Percentiles rank a stretch among this genome's conserved stretches.
phyloP scores from a whole-genome alignment of 2,888 invertebrate genomes.

The Agrochola circellaris region DNA sequence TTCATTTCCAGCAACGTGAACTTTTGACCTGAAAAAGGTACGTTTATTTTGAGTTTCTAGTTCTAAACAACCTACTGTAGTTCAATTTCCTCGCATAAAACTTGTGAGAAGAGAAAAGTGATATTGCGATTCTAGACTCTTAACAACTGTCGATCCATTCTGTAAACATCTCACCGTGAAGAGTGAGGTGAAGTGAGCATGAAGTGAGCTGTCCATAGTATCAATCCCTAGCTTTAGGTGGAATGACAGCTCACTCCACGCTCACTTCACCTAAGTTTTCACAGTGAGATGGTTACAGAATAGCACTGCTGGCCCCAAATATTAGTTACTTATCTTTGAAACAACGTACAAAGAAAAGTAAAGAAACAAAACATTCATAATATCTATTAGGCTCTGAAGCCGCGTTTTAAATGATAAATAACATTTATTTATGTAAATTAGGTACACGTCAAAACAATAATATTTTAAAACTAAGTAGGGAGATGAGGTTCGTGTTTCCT shows the following conservation, averaged over 20 bases:
- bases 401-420: background rate
- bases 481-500: background rate
- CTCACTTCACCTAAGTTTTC: too few species aligned
- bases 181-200: too few species aligned
- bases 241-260: too few species aligned
- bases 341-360: background rate
- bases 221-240: too few species aligned
- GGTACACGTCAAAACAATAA: too few species aligned
- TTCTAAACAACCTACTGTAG: background rate
- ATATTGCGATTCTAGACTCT: background rate
- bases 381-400: background rate
- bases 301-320: background rate
- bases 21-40: conserved; percentile 84
- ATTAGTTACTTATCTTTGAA: background rate
- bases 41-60: background rate
- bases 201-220: too few species aligned
- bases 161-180: too few species aligned
- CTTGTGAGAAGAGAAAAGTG: background rate
- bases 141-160: background rate
- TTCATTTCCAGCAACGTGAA: conserved; percentile 83
- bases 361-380: background rate
- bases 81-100: background rate
- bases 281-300: too few species aligned
- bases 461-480: background rate
- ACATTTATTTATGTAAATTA: background rate